These are phyloP conservation scores for Pocillopora verrucosa DNA, from an alignment of 64 coral and sea anemone genomes.

Conservation along the genomic window DNA sequence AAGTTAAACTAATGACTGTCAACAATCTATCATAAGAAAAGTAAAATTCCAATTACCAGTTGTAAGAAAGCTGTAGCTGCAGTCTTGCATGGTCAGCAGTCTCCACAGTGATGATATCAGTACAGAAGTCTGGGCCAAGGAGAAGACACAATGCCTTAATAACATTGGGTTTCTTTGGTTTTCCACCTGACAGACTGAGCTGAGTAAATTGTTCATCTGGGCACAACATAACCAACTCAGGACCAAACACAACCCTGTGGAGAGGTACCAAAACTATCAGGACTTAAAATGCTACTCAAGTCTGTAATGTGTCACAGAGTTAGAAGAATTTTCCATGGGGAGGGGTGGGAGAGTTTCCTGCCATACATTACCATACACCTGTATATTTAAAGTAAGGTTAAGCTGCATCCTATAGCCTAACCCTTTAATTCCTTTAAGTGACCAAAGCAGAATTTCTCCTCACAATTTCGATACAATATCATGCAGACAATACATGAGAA, in stretches of 20 bases:
- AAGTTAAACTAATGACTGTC: no score
- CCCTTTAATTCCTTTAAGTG: no score
- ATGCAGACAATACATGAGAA: no score
- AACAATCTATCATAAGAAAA: neutral
- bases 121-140: constrained; percentile 98
- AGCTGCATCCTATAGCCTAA: no score
- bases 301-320: neutral
- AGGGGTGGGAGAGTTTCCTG: no score
- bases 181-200: constrained; percentile 96
- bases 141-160: constrained; percentile 96
- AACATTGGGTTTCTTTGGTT: constrained; percentile 96
- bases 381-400: no score
- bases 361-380: no score
- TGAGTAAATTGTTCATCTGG: constrained; percentile 99
- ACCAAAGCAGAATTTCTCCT: no score
- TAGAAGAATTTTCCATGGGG: no score
- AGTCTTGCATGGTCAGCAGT: constrained; percentile 95
- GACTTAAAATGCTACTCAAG: neutral
- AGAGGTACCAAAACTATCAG: neutral
- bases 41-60: constrained; percentile 71
- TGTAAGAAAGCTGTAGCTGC: constrained; percentile 91
- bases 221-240: constrained; percentile 92
- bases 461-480: no score
- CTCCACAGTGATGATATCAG: constrained; percentile 96
- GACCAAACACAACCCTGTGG: constrained; percentile 92